These are phyloP conservation scores for Nemopilema nomurai DNA, from an alignment of 30 jellyfish, hydroid and myxozoan species.

Conservation along the genomic window DNA sequence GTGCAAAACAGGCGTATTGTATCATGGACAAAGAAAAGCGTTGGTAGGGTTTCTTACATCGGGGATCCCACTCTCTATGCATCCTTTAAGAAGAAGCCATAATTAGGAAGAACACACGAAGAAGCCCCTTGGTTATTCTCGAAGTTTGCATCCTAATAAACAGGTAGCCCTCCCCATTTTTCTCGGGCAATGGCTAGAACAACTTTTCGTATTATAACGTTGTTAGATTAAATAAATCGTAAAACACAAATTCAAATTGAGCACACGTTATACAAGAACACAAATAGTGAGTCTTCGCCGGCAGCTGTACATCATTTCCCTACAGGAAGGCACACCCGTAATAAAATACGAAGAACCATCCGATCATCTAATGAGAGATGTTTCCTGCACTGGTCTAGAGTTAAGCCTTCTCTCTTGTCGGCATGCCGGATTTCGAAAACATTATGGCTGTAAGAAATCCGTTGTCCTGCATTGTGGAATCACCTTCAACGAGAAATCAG, in stretches of 20 bases:
- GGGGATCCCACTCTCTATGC: no score
- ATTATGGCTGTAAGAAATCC: slow-evolving; percentile 31
- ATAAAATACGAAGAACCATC: background rate
- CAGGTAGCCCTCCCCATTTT: no score
- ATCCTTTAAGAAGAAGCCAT: no score
- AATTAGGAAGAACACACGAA: no score
- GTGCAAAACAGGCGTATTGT: no score
- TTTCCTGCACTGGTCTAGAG: slow-evolving; percentile 54
- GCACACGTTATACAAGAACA: background rate
- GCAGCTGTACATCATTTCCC: background rate
- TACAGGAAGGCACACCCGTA: background rate
- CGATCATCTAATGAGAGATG: slow-evolving; percentile 39
- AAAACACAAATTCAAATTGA: background rate
- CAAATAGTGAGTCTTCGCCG: background rate
- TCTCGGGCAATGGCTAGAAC: background rate
- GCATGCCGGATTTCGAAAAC: slow-evolving; percentile 56
- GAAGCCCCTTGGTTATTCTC: no score
- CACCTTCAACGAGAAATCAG: background rate
- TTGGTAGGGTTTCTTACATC: no score
- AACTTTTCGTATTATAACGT: background rate
- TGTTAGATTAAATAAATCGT: background rate
- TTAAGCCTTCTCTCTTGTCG: slow-evolving; percentile 56
- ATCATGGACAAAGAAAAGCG: no score
- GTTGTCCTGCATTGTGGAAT: slow-evolving; percentile 28
- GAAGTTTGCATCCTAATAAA: no score